Base-by-base conservation (phyloP, 2,888 invertebrate species). In the Habroteleia sp. region DNA sequence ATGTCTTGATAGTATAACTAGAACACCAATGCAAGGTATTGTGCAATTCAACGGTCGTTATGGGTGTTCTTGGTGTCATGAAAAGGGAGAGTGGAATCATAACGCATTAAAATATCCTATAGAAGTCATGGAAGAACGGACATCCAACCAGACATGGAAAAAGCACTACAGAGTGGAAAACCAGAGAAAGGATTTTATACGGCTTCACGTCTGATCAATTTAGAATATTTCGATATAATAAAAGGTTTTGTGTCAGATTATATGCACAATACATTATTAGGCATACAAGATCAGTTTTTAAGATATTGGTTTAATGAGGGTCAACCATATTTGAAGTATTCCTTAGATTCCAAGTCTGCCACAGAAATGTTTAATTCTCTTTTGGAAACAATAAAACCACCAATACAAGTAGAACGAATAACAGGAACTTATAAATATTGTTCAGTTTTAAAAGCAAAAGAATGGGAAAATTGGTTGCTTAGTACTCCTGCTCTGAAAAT, bases 1-100 rank as follows among this genome's bases (percentile, higher is more conserved):
- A 17, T 72, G 74, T 16, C 66, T 74, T 7, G 77, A 77, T 66
- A 66, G 46, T 6, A 31, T 66, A 14, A 74, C 77, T 3, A 46
- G 75, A 20, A 27, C 60, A 5, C 29, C 42, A 3, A 16, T 58
- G 23, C 60, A 69, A 48, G 42, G 50, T 4, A 8, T 37, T 23
- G 7, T 6, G 1, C 68, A 58, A 27, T 68, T 41, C 16, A 60
- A 68, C 35, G 68, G 58, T 10, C 23, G 46, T 42, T 58, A 11
- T n/a, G 31, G 58, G n/a, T 68, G 68, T 13, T 23, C 37, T 3
- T 58, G 68, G 68, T 68, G 68, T 25, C 13, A 60, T 2, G 44
- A 60, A 17, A 29, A 14, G 5, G 68, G 68, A 3, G 27, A 23
- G 13, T 52, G 60, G 25, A 10, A 29, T 16, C 6, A 7, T 4